Base-by-base conservation (phyloP, 2,888 invertebrate genomes). In the Leuctra nigra region DNA sequence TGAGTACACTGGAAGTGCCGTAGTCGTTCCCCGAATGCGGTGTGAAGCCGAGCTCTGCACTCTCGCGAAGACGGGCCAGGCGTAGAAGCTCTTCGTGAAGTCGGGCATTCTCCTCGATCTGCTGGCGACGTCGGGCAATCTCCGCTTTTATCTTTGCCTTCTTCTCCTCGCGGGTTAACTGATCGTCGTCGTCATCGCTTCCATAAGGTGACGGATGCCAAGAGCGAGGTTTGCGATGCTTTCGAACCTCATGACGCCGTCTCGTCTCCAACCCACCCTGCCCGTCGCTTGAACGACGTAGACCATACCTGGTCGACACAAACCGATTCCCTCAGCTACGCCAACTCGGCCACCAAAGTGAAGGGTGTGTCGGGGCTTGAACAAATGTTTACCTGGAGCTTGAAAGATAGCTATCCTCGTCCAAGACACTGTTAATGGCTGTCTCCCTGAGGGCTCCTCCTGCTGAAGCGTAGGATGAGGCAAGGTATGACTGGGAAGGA, bases 121-220 rank as follows among this genome's bases (percentile, higher is more conserved):
- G 77, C 63, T 76, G 75, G 44, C 79, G 73, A n/a, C 82, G 69
- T 53, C 78, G 70, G 11, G 79, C 79, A 59, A 83, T 80, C 66
- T 83, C 82, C 41, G 77, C 77, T 63, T 79, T 78, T 57, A 83
- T 75, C 62, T 77, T 73, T 36, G 75, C 72, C 66, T 79, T 77
- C 65, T 79, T 77, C 64, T 78, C 76, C 63, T 83, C 81, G 39
- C 79, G 68, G 18, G 72, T 73, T 60, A 76, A 64, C 47, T 73
- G 68, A 60, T 80, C 79, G 57, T 78, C 77, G 53, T 74, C 73
- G 41, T 70, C 73, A 58, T 73, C 72, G 53, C 72, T 73, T 53
- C 71, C 73, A 61, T 74, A 75, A 6, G 75, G 75, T 6, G 76
- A 76, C 9, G 76, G 75, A 63, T 76, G 74, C 76, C 76, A 76